Percentiles rank a stretch among this genome's conserved stretches.
Conservation (phyloP, 2,113 vertebrate species). For the Salminus brasiliensis region DNA sequence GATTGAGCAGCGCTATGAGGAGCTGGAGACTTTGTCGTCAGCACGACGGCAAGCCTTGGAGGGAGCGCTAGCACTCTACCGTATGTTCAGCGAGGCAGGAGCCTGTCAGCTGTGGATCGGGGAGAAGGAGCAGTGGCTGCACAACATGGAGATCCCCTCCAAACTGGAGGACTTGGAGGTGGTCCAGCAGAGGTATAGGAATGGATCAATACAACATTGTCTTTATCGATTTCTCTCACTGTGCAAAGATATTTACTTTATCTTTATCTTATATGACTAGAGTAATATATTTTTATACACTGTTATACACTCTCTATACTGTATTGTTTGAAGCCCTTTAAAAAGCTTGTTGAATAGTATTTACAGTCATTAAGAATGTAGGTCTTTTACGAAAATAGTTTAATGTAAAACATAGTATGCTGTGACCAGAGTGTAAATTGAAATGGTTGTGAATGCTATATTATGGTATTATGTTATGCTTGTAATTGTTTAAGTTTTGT, state of each 20-base stretch:
- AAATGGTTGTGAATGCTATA: not conserved
- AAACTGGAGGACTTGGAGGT: constrained; percentile 95
- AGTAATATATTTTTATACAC: no score
- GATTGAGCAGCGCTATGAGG: constrained; percentile 83
- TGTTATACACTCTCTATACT: no score
- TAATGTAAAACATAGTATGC: no score
- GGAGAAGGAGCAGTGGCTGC: constrained; percentile 93
- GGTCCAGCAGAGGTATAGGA: constrained; percentile 85
- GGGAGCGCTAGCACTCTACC: constrained; percentile 84
- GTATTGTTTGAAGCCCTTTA: no score
- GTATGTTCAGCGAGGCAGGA: constrained; percentile 91
- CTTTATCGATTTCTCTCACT: not conserved
- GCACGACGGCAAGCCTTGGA: constrained; percentile 81
- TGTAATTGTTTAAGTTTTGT: not conserved
- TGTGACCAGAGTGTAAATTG: not conserved
- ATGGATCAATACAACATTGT: no score
- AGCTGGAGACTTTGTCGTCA: constrained; percentile 79
- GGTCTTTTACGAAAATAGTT: no score
- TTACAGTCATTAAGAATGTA: no score
- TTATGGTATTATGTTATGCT: not conserved
- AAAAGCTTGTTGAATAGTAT: no score
- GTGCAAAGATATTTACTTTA: no score
- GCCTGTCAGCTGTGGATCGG: constrained; percentile 93
- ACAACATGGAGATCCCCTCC: constrained; percentile 85
- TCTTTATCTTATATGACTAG: no score